Percentiles rank a stretch among this genome's conserved stretches.
phyloP scores from a whole-genome alignment of 2,888 invertebrate genomes.

The Seira ritae region DNA sequence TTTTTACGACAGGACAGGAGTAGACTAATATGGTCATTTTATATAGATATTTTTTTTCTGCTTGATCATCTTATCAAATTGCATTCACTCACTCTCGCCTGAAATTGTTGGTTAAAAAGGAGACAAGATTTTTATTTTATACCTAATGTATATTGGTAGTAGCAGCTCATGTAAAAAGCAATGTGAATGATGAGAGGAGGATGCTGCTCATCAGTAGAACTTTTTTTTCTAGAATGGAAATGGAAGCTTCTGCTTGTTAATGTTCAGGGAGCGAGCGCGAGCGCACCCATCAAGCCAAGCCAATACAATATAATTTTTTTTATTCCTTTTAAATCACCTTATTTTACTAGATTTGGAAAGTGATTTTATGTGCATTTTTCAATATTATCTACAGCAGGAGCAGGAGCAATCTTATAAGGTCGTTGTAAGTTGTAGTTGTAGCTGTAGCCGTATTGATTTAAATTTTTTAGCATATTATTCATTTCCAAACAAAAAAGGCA shows the following conservation, averaged over 20 bases:
- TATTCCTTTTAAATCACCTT: slow-evolving; percentile 20
- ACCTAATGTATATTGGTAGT: not conserved
- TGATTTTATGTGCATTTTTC: slow-evolving; percentile 33
- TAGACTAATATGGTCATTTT: slow-evolving; percentile 58
- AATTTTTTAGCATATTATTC: too few relatives aligned
- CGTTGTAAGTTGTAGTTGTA: too few relatives aligned
- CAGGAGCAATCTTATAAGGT: too few relatives aligned
- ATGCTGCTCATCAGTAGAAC: too few relatives aligned
- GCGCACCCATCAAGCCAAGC: slow-evolving; percentile 20
- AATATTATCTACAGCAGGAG: too few relatives aligned
- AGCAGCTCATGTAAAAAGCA: too few relatives aligned
- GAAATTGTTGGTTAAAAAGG: slow-evolving; percentile 29
- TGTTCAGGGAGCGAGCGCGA: not conserved
- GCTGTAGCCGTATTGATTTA: too few relatives aligned
- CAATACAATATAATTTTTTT: slow-evolving; percentile 16
- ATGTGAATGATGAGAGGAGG: not conserved
- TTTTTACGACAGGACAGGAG: slow-evolving; percentile 13
- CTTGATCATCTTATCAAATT: slow-evolving; percentile 54
- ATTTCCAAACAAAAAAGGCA: not conserved
- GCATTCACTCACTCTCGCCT: slow-evolving; percentile 31
- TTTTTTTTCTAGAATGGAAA: too few relatives aligned
- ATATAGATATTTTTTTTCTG: slow-evolving; percentile 31
- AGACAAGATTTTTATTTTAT: slow-evolving; percentile 28
- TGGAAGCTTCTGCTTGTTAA: slow-evolving; percentile 8
- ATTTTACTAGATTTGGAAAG: slow-evolving; percentile 48